These are phyloP conservation scores for Campoletis raptor DNA, from an alignment of 2,888 invertebrate species.

Conservation along the genomic window DNA sequence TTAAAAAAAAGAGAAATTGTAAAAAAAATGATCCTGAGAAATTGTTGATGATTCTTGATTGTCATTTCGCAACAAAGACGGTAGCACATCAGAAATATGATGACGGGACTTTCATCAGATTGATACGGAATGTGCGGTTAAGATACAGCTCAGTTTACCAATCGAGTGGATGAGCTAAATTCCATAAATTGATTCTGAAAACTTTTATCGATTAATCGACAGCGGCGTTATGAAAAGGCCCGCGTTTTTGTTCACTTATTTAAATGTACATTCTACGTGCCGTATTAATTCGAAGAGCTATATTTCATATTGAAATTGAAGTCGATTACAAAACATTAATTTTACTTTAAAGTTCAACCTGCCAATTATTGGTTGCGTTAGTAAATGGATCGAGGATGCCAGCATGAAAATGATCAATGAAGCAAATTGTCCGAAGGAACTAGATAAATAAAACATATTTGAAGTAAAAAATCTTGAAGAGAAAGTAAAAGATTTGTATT, in stretches of 20 bases:
- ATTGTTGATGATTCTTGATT: constrained; percentile 6
- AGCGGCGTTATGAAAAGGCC: constrained; percentile 4
- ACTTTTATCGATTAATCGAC: constrained; percentile 12
- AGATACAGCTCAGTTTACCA: constrained; percentile 11
- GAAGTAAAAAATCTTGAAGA: background rate
- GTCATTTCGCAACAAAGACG: constrained; percentile 42
- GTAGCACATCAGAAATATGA: constrained; percentile 26
- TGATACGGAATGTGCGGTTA: constrained; percentile 7
- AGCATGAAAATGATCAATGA: too few relatives aligned
- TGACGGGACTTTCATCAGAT: constrained; percentile 13
- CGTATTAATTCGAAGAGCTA: background rate
- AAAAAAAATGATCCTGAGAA: constrained; percentile 32
- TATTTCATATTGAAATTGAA: background rate
- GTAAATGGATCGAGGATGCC: background rate
- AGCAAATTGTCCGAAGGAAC: background rate
- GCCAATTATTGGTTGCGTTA: background rate
- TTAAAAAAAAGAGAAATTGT: background rate
- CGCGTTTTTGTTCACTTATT: constrained; percentile 14
- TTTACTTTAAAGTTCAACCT: background rate
- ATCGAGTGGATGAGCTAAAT: constrained; percentile 31
- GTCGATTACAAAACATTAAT: constrained; percentile 1
- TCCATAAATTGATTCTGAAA: constrained; percentile 23
- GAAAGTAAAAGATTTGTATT: background rate
- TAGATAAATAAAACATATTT: background rate
- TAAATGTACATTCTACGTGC: background rate